Percentiles rank a stretch among this genome's conserved stretches.
Conservation (phyloP, 2,113 vertebrate species). For the Hemicordylus capensis region DNA sequence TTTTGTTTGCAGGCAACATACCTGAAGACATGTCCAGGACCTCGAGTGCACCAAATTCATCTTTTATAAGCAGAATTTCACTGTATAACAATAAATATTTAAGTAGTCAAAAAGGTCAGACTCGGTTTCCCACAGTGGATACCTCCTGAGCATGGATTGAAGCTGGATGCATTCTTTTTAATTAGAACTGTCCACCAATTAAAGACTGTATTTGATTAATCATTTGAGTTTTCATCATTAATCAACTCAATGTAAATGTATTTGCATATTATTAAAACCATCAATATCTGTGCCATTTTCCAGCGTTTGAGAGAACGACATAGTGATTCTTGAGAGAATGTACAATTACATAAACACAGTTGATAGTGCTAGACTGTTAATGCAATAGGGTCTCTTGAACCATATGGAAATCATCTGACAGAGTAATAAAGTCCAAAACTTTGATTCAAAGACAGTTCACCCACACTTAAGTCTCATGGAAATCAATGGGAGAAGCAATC, state of each 20-base stretch:
- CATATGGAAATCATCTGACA: no score
- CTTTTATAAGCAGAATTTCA: slow-evolving; percentile 2
- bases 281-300: neutral
- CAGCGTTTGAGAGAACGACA: neutral
- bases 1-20: neutral
- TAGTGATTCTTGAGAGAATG: neutral
- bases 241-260: neutral
- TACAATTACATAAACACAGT: neutral
- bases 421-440: neutral
- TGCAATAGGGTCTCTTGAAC: neutral
- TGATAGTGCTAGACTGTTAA: neutral
- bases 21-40: neutral
- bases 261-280: neutral
- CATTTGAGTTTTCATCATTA: neutral
- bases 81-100: slow-evolving; percentile 7
- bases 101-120: slow-evolving; percentile 4
- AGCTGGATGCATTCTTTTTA: neutral
- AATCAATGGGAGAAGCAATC: neutral
- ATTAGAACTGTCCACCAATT: neutral
- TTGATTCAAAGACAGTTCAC: neutral
- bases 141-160: neutral
- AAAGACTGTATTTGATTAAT: neutral
- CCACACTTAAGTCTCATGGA: neutral
- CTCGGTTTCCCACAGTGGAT: neutral
- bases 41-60: neutral